phyloP scores from a whole-genome alignment of 1,140 invertebrate genomes.

The Diorhabda sublineata region DNA sequence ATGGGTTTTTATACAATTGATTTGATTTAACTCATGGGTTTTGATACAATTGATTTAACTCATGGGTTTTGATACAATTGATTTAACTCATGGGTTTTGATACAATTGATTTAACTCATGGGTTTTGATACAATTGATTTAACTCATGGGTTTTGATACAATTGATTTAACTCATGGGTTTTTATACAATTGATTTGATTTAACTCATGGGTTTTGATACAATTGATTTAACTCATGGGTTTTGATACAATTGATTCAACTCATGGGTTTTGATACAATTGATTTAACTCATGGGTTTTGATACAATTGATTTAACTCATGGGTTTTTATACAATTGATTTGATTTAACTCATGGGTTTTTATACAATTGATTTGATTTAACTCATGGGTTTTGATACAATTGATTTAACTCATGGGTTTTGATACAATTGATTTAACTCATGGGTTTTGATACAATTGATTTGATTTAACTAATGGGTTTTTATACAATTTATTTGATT shows the following conservation, averaged over 20 bases:
- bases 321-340: background rate
- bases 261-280: background rate
- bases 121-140: too few species aligned
- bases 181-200: too few species aligned
- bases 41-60: conserved; percentile 40
- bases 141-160: too few species aligned
- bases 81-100: background rate
- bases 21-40: too few species aligned
- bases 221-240: background rate
- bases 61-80: conserved; percentile 18
- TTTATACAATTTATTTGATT: background rate
- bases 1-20: too few species aligned
- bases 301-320: background rate
- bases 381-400: too few species aligned
- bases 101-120: too few species aligned
- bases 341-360: background rate
- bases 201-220: background rate
- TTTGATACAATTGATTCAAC: background rate
- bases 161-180: too few species aligned
- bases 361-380: background rate
- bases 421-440: background rate
- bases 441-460: background rate
- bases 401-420: background rate
- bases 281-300: background rate
- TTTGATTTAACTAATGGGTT: background rate